Conservation (phyloP, 2,797 vertebrate species). For the Pseudochirops cupreus region DNA sequence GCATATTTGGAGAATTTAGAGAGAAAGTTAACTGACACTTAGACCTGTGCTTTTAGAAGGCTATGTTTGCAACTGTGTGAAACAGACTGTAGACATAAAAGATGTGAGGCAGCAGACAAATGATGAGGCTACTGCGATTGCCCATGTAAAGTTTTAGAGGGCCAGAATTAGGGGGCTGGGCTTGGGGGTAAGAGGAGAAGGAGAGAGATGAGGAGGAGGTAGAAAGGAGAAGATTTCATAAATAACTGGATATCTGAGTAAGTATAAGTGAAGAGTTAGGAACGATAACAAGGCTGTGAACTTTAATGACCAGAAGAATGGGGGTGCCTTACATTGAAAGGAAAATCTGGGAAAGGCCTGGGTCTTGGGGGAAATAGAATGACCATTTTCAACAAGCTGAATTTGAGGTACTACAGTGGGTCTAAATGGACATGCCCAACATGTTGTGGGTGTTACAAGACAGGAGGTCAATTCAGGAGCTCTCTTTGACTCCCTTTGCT, state of each 20-base stretch:
- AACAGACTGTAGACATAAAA: not conserved
- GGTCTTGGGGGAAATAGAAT: not conserved
- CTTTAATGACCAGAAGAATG: not conserved
- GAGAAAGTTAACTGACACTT: not conserved
- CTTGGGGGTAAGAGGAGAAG: not conserved
- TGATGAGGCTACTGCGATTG: not conserved
- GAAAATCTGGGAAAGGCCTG: not conserved
- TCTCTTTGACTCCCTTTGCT: not conserved
- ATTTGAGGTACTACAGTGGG: not conserved
- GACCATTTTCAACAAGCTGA: not conserved
- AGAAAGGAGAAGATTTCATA: not conserved
- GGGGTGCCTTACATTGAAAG: not conserved
- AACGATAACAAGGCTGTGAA: not conserved
- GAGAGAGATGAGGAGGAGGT: not conserved
- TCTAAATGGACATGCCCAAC: not conserved
- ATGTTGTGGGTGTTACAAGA: not conserved
- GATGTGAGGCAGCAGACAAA: not conserved
- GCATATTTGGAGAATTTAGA: not conserved
- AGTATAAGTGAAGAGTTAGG: too few species aligned
- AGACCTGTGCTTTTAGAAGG: not conserved
- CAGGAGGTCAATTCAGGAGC: not conserved
- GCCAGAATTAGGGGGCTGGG: not conserved
- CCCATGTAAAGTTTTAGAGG: not conserved
- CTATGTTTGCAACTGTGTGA: not conserved
- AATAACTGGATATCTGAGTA: not conserved